phyloP scores from a whole-genome alignment of 2,797 vertebrate species.

The Platalea minor region DNA sequence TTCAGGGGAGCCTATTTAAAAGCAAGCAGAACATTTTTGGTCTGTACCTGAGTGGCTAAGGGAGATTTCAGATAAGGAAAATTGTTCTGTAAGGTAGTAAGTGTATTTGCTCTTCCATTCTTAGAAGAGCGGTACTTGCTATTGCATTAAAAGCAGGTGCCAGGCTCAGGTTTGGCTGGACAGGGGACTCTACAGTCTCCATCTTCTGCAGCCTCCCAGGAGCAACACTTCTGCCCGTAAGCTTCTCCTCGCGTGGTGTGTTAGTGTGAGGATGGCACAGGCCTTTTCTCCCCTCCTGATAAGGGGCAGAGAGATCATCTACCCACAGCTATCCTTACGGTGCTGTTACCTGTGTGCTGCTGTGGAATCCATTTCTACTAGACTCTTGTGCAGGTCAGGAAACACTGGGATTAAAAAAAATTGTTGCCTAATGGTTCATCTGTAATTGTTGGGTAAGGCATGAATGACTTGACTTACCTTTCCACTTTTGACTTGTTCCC shows the following conservation, averaged over 20 bases:
- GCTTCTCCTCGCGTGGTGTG: fast-evolving
- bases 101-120: background rate
- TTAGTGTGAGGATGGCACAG: background rate
- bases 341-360: background rate
- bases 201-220: background rate
- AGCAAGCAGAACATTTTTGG: background rate
- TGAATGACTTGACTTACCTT: background rate
- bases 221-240: fast-evolving
- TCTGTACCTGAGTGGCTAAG: background rate
- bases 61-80: background rate
- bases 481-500: background rate
- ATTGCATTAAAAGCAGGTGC: background rate
- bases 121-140: background rate
- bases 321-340: background rate
- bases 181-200: background rate
- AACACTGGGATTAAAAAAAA: background rate
- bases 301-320: background rate
- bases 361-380: background rate
- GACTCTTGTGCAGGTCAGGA: background rate
- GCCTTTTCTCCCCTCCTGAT: background rate
- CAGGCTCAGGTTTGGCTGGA: background rate
- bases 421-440: background rate
- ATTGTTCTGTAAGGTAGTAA: background rate
- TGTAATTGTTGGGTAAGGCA: background rate
- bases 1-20: background rate